These are phyloP conservation scores for Eristalinus sepulchralis DNA, from an alignment of 2,888 invertebrate species.

Conservation along the genomic window DNA sequence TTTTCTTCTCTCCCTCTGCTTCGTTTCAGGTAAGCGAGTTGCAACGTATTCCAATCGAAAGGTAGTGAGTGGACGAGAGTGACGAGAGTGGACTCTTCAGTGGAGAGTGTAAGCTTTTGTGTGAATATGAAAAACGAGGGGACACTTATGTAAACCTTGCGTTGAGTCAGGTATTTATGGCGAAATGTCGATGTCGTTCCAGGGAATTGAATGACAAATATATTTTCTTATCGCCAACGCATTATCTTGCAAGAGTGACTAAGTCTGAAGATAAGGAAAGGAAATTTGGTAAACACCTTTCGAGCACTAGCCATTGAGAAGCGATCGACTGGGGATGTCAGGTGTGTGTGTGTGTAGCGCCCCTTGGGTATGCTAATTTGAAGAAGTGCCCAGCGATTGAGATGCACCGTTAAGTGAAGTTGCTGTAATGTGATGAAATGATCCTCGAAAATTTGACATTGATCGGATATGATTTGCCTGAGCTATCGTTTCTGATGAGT, in stretches of 20 bases:
- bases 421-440: not conserved
- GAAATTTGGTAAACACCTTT: not conserved
- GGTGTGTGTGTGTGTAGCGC: not conserved
- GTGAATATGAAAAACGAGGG: not conserved
- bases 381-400: not conserved
- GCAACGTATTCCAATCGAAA: not conserved
- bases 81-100: not conserved
- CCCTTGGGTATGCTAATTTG: constrained; percentile 20
- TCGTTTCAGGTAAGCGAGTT: constrained; percentile 57
- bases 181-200: not conserved
- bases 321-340: not conserved
- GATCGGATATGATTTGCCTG: constrained; percentile 1
- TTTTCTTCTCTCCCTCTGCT: constrained; percentile 15
- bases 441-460: constrained; percentile 15
- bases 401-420: not conserved
- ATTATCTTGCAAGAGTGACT: not conserved
- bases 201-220: not conserved
- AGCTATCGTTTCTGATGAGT: not conserved
- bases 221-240: not conserved
- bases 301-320: not conserved
- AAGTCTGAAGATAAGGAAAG: not conserved
- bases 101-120: not conserved
- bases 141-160: not conserved
- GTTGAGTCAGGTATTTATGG: not conserved
- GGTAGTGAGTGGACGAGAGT: not conserved